phyloP scores from a whole-genome alignment of 2,888 invertebrate species.

The Pheosia tremula region DNA sequence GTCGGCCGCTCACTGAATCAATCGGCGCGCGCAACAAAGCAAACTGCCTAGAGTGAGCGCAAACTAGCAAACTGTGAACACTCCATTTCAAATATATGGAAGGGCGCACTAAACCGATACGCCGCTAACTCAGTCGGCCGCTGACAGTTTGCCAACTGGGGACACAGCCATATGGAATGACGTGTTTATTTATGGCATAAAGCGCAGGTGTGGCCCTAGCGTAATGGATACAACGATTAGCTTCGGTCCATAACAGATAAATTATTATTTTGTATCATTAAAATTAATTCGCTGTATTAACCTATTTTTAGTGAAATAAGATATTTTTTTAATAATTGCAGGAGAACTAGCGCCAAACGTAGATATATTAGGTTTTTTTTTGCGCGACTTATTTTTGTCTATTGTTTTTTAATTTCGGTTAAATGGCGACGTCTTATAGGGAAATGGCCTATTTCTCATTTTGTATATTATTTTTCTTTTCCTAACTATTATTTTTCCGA shows the following conservation, averaged over 20 bases:
- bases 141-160: too few relatives aligned
- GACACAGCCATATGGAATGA: too few relatives aligned
- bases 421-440: background rate
- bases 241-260: background rate
- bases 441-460: background rate
- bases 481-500: background rate
- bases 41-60: too few relatives aligned
- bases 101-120: too few relatives aligned
- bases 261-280: slow-evolving; percentile 3
- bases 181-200: too few relatives aligned
- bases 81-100: too few relatives aligned
- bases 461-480: slow-evolving; percentile 3
- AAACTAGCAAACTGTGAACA: too few relatives aligned
- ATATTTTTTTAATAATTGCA: background rate
- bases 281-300: slow-evolving; percentile 1
- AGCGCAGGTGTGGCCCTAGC: too few relatives aligned
- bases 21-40: too few relatives aligned
- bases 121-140: too few relatives aligned
- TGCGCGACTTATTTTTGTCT: background rate
- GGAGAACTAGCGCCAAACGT: background rate
- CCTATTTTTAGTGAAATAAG: background rate
- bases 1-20: too few relatives aligned
- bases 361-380: background rate
- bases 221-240: background rate
- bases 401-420: background rate